Base-by-base conservation (phyloP, 2,888 invertebrate genomes). In the Parnassius mnemosyne region DNA sequence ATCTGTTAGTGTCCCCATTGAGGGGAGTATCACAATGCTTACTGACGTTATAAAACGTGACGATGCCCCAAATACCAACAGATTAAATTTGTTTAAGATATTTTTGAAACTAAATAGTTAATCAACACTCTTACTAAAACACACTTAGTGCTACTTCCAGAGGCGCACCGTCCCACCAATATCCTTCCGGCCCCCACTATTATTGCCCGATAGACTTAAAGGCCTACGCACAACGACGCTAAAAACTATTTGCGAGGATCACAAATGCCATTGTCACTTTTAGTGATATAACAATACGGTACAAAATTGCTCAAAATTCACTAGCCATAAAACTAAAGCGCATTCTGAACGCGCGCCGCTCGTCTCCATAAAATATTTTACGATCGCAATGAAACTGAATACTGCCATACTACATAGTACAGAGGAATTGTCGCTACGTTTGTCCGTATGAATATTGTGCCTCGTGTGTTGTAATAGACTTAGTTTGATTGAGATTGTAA, bases 311-410 rank as follows among this genome's bases (percentile, higher is more conserved):
- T 34, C 52, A 13, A 53, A 53, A 53, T 10, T 25, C 20, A n/a
- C 9, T 12, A 13, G 44, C 46, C 34, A 58, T 59, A 62, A 65
- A 64, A 70, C 68, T 69, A 68, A 73, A 72, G 71, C 66, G 71
- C 65, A 72, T 72, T 71, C 71, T 64, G 66, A 65, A 66, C 69
- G 71, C 71, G 70, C 71, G 68, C 65, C 67, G 65, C 66, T 66
- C 65, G 71, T 69, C 72, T 70, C 69, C 68, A 72, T 76, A 76
- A 76, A 76, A 74, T 74, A 75, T 74, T 76, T 76, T 76, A 76
- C 65, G 71, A 70, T 56, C 42, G 68, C 66, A 72, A 73, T 76
- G 74, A 76, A 76, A 76, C 70, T 73, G 72, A 73, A 73, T 70
- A 72, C 70, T 71, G 68, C 66, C 69, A 68, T 60, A 66, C 65